These are phyloP conservation scores for Serrognathus titanus DNA, from an alignment of 2,888 invertebrate species.

Conservation along the genomic window DNA sequence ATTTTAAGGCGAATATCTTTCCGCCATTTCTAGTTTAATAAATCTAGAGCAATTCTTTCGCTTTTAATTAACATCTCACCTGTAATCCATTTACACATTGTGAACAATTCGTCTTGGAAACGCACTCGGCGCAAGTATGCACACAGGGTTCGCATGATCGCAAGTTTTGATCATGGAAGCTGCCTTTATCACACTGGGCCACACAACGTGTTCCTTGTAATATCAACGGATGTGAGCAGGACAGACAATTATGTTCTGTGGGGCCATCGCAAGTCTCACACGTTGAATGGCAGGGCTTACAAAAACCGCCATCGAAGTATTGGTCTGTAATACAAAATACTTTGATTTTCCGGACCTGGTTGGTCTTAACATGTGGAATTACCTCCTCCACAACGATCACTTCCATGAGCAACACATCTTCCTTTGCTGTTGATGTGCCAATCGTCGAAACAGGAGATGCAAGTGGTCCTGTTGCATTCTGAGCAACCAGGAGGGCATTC, in stretches of 20 bases:
- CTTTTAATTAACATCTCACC: conserved; percentile 28
- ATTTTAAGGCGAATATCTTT: no score
- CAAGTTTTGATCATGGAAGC: conserved; percentile 66
- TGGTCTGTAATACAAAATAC: conserved; percentile 54
- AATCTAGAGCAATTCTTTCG: background rate
- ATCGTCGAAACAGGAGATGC: conserved; percentile 68
- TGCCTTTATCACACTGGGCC: conserved; percentile 68
- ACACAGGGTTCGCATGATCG: conserved; percentile 69
- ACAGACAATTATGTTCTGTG: conserved; percentile 68
- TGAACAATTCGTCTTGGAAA: conserved; percentile 76
- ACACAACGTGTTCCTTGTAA: conserved; percentile 73
- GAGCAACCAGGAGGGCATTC: conserved; percentile 76
- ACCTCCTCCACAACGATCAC: conserved; percentile 66
- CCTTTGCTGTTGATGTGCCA: conserved; percentile 76
- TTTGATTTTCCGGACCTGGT: no score
- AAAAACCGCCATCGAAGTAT: conserved; percentile 68
- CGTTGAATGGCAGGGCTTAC: conserved; percentile 71
- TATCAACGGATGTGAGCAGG: conserved; percentile 70
- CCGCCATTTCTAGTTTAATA: no score
- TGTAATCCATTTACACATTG: conserved; percentile 72
- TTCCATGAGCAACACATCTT: conserved; percentile 68
- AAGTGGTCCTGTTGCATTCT: conserved; percentile 69
- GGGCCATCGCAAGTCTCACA: conserved; percentile 82
- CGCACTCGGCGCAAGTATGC: conserved; percentile 75
- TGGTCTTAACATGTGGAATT: conserved; percentile 21